These are phyloP conservation scores for Caranx ignobilis DNA, from an alignment of 2,113 vertebrate genomes.

Conservation along the genomic window DNA sequence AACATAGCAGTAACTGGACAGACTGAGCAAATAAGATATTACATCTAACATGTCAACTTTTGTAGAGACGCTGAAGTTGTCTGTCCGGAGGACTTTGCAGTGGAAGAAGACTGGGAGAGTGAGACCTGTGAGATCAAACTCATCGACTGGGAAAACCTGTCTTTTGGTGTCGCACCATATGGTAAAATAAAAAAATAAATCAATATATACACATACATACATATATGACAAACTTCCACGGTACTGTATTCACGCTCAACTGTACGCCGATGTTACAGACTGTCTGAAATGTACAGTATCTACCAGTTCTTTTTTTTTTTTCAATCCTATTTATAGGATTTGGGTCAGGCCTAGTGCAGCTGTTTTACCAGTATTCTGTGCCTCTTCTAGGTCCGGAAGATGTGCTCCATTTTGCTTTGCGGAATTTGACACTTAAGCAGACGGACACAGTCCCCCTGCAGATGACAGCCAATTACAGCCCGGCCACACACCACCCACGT, in stretches of 20 bases:
- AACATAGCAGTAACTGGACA: background rate
- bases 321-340: background rate
- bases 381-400: slow-evolving; percentile 76
- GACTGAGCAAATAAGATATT: background rate
- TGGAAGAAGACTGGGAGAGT: slow-evolving; percentile 81
- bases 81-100: background rate
- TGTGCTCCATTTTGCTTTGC: slow-evolving; percentile 37
- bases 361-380: slow-evolving; percentile 4
- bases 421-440: slow-evolving; percentile 37
- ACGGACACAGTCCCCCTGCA: background rate
- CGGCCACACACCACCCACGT: slow-evolving; percentile 63
- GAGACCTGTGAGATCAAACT: slow-evolving; percentile 64
- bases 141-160: slow-evolving; percentile 33
- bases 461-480: slow-evolving; percentile 58
- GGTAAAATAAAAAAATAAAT: slow-evolving; percentile 64
- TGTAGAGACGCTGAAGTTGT: slow-evolving; percentile 13
- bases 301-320: background rate
- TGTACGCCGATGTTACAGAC: background rate
- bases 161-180: slow-evolving; percentile 47
- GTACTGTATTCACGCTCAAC: background rate
- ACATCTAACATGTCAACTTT: slow-evolving; percentile 1
- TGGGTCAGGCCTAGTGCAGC: background rate
- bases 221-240: background rate
- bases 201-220: no score
- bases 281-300: background rate